Percentiles rank a stretch among this genome's conserved stretches.
Evolutionary conservation across 2,797 vertebrate genomes (phyloP).

Genomic region (Alectoris magna): DNA sequence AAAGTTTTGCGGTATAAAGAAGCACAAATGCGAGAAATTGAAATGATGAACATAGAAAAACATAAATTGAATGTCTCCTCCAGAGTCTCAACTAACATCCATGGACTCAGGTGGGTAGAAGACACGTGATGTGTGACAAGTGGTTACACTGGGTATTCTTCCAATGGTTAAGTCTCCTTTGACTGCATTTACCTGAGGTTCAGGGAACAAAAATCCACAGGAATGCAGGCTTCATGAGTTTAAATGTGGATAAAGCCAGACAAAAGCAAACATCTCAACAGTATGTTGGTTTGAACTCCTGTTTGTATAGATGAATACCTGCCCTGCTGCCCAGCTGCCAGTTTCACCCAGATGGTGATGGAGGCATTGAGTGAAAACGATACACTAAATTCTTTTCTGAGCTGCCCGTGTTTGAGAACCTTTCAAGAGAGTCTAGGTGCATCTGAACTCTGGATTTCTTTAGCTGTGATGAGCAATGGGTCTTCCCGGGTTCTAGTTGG

Average conservation of each 20-base stretch:
- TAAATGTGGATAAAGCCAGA: background rate
- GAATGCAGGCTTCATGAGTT: background rate
- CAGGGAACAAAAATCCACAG: background rate
- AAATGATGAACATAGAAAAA: background rate
- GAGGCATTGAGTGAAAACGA: background rate
- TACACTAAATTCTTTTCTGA: background rate
- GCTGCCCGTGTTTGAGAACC: background rate
- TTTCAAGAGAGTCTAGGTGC: background rate
- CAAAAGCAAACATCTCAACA: background rate
- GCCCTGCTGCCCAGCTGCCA: background rate
- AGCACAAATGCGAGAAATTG: background rate
- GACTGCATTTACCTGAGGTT: background rate
- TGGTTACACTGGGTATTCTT: background rate
- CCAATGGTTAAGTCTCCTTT: background rate
- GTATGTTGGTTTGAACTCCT: background rate
- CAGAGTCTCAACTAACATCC: background rate
- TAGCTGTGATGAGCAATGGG: background rate
- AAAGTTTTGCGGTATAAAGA: background rate
- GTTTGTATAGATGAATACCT: background rate
- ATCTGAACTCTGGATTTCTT: background rate
- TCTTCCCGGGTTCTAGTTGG: background rate
- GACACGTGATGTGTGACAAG: background rate
- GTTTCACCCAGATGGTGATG: background rate
- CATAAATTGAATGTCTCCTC: accelerated
- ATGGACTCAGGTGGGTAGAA: background rate